phyloP scores from a whole-genome alignment of 2,797 vertebrate species.

The Aldrovandia affinis region DNA sequence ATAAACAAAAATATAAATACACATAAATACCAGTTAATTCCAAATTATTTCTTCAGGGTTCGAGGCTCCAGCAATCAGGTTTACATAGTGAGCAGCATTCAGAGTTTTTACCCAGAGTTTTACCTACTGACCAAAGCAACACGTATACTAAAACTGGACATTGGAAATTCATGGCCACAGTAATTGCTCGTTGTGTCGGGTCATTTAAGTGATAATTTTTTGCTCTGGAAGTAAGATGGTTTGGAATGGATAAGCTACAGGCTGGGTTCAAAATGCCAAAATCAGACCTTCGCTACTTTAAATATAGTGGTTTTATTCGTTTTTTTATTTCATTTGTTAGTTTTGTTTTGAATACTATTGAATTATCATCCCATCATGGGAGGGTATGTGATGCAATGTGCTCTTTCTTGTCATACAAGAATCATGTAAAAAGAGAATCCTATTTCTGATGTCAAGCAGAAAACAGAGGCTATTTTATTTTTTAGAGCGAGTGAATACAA shows the following conservation, averaged over 20 bases:
- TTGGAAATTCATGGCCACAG: conserved; percentile 52
- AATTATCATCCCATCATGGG: conserved; percentile 59
- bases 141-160: background rate
- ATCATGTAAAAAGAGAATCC: conserved; percentile 80
- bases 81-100: background rate
- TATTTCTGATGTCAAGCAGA: conserved; percentile 96
- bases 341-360: conserved; percentile 53
- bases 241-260: conserved; percentile 28
- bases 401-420: conserved; percentile 99
- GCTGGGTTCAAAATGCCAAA: conserved; percentile 70
- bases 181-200: conserved; percentile 48
- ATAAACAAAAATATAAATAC: background rate
- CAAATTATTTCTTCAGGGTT: conserved; percentile 2
- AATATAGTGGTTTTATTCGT: conserved; percentile 7
- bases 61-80: background rate
- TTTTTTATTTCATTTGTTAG: conserved; percentile 3
- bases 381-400: conserved; percentile 67
- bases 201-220: conserved; percentile 38
- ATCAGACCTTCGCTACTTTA: conserved; percentile 43
- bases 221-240: conserved; percentile 24
- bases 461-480: conserved; percentile 94
- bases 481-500: conserved; percentile 83
- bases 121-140: background rate
- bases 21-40: background rate
- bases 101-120: background rate